Conservation (phyloP, 2,888 invertebrate genomes). For the Chaetogeoica ovagalla region DNA sequence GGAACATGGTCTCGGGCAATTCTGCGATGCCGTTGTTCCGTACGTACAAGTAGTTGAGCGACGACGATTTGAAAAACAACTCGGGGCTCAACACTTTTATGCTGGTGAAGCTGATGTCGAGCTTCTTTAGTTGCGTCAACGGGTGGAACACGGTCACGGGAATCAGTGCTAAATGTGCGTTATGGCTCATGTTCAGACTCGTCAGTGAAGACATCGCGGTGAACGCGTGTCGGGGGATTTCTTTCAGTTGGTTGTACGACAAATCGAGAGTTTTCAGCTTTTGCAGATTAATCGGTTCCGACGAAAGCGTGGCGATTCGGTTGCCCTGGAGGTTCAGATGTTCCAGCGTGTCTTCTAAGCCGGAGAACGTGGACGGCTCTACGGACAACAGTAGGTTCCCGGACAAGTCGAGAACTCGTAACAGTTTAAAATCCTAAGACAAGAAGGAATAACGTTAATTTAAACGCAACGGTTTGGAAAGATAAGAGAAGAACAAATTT, state of each 20-base stretch:
- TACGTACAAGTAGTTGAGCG: constrained; percentile 71
- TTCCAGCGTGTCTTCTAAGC: constrained; percentile 73
- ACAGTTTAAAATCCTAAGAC: constrained; percentile 67
- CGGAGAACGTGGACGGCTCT: constrained; percentile 74
- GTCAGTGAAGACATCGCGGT: constrained; percentile 69
- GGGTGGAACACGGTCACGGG: constrained; percentile 70
- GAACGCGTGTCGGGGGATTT: constrained; percentile 71
- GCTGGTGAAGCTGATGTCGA: constrained; percentile 76
- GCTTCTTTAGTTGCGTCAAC: constrained; percentile 68
- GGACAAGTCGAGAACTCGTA: constrained; percentile 74
- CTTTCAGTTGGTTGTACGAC: constrained; percentile 77
- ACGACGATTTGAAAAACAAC: constrained; percentile 69
- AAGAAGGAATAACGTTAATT: not conserved
- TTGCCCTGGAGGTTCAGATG: constrained; percentile 76
- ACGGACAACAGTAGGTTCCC: constrained; percentile 76
- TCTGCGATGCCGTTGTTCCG: constrained; percentile 76
- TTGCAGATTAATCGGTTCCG: constrained; percentile 67
- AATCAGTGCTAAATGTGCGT: constrained; percentile 70
- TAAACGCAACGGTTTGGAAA: no score
- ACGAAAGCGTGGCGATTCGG: constrained; percentile 70
- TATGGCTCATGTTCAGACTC: constrained; percentile 76
- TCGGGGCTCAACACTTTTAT: constrained; percentile 75
- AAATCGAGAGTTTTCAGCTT: constrained; percentile 74
- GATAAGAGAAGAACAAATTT: not conserved
- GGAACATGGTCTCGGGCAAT: constrained; percentile 76